Base-by-base conservation (phyloP, 2,888 invertebrate genomes). In the Drosophila birchii region DNA sequence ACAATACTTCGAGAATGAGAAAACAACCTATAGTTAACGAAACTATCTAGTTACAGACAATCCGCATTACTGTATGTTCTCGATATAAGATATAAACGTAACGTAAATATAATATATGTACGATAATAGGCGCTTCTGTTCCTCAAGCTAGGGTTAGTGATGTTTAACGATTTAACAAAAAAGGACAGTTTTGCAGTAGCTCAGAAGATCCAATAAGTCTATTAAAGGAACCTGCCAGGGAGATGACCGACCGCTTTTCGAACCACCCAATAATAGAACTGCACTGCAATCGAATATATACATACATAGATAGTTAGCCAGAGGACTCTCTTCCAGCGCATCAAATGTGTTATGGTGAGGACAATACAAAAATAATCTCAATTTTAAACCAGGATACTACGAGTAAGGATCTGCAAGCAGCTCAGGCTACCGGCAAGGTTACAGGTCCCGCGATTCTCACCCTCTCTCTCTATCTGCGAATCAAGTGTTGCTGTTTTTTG, bases 91-190 rank as follows among this genome's bases (percentile, higher is more conserved):
- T 54, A 56, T 59, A 66, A 58, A 68, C 58, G 57, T 62, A 63
- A 67, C 56, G 59, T 56, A 59, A 60, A 43, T 44, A 44, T n/a
- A 39, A 23, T 55, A 67, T 47, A 47, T 60, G 59, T 51, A 51
- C 11, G 36, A 53, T 51, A 51, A 79, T 78, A 82, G 78, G 75
- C 59, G 84, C 86, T 84, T 88, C 83, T 88, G 88, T 84, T 88
- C 88, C 88, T 88, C 74, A 80, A 77, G 61, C 61, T 83, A 86
- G 83, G 88, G 72, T 83, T 83, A 83, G 83, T 88, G 88, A 86
- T 51, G 59, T 74, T 77, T 57, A 68, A 45, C 18, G 47, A 67
- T 44, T n/a, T n/a, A n/a, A 44, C 43, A 63, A 51, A 63, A 49
- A 38, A 26, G 44, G 26, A 73, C 54, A 63, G 38, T 14, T 64